These are phyloP conservation scores for Pangasianodon hypophthalmus DNA, from an alignment of 2,113 vertebrate species.

Conservation along the genomic window DNA sequence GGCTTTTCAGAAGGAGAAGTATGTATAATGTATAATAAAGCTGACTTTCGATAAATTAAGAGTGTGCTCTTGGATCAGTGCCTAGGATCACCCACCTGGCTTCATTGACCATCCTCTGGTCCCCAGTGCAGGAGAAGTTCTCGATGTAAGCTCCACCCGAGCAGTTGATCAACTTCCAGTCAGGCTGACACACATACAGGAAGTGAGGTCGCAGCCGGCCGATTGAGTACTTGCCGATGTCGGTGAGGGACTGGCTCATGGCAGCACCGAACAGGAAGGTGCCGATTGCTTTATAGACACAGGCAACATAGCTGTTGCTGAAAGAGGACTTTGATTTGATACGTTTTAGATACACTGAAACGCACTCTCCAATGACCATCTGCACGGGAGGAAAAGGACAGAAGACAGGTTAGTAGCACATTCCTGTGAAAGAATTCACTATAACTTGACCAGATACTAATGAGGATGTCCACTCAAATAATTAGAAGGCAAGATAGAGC, in stretches of 20 bases:
- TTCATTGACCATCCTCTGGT: conserved; percentile 76
- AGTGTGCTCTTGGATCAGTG: not conserved
- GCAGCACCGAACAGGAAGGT: conserved; percentile 95
- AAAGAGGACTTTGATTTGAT: conserved; percentile 89
- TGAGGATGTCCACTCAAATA: conserved; percentile 66
- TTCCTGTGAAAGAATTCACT: not conserved
- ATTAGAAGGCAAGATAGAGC: conserved; percentile 19
- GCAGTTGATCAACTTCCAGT: conserved; percentile 86
- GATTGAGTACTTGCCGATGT: conserved; percentile 97
- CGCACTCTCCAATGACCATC: conserved; percentile 90
- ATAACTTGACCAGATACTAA: not conserved
- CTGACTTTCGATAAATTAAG: not conserved
- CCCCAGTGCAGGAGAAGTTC: conserved; percentile 81
- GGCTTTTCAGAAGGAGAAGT: not conserved
- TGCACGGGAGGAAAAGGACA: conserved; percentile 71
- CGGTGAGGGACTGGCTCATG: conserved; percentile 95
- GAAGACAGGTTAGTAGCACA: not conserved
- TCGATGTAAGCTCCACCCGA: conserved; percentile 81
- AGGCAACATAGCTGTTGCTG: conserved; percentile 85
- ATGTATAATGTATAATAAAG: not conserved
- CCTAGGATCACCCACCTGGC: conserved; percentile 79
- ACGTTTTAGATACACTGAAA: conserved; percentile 83
- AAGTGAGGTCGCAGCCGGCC: conserved; percentile 95
- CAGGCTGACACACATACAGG: conserved; percentile 84
- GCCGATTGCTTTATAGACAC: conserved; percentile 90